Base-by-base conservation (phyloP, 2,888 invertebrate species). In the Sarcophaga carnaria region DNA sequence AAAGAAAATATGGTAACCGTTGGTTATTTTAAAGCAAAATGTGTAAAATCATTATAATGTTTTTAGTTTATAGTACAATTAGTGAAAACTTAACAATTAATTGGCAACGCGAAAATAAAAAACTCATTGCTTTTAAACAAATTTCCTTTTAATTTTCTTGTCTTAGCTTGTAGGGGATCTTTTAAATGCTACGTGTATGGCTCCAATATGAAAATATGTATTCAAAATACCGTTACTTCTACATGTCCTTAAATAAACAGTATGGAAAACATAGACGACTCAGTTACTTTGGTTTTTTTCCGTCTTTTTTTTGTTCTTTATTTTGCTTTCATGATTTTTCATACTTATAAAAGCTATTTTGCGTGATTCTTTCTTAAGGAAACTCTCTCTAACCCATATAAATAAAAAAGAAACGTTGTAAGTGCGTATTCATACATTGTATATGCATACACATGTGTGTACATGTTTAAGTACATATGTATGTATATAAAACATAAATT, bases 291-390 rank as follows among this genome's bases (percentile, higher is more conserved):
- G 17, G 20, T 54, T 74, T 54, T 59, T 59, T 37, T 11, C 4
- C 4, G 0, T 6, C 17, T 14, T 47, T 47, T n/a, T 54, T 14
- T 62, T 74, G 17, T 25, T 62, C 25, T 17, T 47, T 45, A 22
- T 49, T 11, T 60, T 59, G 47, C 62, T 14, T 54, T 12, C 17
- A 54, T 54, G 17, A 54, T 54, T 54, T 71, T 27, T 14, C 37
- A 70, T 71, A 47, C 47, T 27, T 63, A 54, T 78, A 81, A 87
- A 87, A 84, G 87, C 81, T 75, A 87, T 75, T 81, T 84, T 76
- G 78, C 81, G 81, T 87, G 84, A 81, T 87, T 71, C 84, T 79
- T 84, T 81, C 81, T 84, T 87, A 81, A 84, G 78, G 81, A 78
- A 80, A 25, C 11, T 37, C 37, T 14, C 54, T 54, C 54, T 14